Conservation (phyloP, 2,888 invertebrate species). For the Dexiosoma caninum region DNA sequence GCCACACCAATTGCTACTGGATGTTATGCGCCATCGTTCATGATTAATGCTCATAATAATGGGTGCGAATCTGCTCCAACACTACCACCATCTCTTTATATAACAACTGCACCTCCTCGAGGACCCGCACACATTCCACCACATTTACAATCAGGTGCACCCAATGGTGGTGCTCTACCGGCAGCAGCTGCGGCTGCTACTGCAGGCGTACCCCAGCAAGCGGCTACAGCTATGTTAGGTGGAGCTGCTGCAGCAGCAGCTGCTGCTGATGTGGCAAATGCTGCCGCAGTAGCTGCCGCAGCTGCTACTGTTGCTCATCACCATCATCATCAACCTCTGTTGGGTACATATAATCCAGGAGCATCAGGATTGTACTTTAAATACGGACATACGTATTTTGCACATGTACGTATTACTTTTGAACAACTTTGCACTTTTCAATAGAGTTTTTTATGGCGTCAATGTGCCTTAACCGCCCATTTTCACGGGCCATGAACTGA, state of each 20-base stretch:
- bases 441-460: too few relatives aligned
- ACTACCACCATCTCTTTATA: slow-evolving; percentile 70
- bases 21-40: slow-evolving; percentile 60
- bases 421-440: neutral
- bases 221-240: slow-evolving; percentile 67
- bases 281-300: slow-evolving; percentile 73
- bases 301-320: slow-evolving; percentile 68
- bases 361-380: slow-evolving; percentile 78
- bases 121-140: slow-evolving; percentile 76
- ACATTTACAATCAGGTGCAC: slow-evolving; percentile 65
- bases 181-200: slow-evolving; percentile 70
- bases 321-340: slow-evolving; percentile 77
- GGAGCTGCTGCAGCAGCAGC: slow-evolving; percentile 69
- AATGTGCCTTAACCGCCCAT: too few relatives aligned
- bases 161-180: slow-evolving; percentile 68
- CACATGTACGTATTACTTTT: slow-evolving; percentile 74
- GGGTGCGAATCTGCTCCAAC: slow-evolving; percentile 59
- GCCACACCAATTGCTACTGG: slow-evolving; percentile 60
- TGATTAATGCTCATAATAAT: slow-evolving; percentile 60
- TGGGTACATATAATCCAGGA: slow-evolving; percentile 79
- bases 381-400: slow-evolving; percentile 77
- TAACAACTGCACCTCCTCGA: slow-evolving; percentile 69
- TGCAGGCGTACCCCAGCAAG: slow-evolving; percentile 63
- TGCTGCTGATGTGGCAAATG: slow-evolving; percentile 68
- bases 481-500: too few relatives aligned